Conservation (phyloP, 2,888 invertebrate species). For the Hedya salicella region DNA sequence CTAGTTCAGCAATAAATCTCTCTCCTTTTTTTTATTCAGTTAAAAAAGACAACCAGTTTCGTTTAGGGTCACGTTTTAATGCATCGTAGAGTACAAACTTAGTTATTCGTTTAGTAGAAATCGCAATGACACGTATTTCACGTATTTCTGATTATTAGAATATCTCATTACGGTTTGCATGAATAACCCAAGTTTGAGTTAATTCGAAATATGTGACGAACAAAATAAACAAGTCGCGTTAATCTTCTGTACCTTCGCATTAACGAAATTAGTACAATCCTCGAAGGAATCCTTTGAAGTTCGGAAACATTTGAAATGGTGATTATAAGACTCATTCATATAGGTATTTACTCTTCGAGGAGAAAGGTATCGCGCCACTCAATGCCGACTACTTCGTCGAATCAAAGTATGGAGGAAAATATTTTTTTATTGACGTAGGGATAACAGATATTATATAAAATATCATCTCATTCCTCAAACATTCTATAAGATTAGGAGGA, state of each 20-base stretch:
- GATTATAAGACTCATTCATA: conserved; percentile 29
- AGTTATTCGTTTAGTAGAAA: too few species aligned
- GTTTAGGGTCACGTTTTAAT: too few species aligned
- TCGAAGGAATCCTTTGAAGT: conserved; percentile 29
- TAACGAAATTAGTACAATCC: conserved; percentile 40
- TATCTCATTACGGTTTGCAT: background rate
- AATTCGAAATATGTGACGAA: background rate
- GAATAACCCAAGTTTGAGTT: conserved; percentile 2
- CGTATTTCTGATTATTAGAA: too few species aligned
- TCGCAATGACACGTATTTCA: too few species aligned
- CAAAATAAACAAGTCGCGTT: conserved; percentile 25
- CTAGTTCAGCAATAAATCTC: too few species aligned
- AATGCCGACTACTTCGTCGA: conserved; percentile 2
- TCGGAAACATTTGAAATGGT: conserved; percentile 28
- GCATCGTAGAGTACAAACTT: too few species aligned
- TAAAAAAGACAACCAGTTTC: too few species aligned
- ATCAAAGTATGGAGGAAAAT: background rate
- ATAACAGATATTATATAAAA: too few species aligned
- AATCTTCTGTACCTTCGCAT: conserved; percentile 37
- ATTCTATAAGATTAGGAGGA: too few species aligned
- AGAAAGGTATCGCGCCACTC: conserved; percentile 8
- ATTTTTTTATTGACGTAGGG: too few species aligned
- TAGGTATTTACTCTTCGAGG: background rate
- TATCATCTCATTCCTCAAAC: too few species aligned
- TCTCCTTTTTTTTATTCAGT: too few species aligned